Base-by-base conservation (phyloP, 1,140 invertebrate species). In the Drosophila cardini region DNA sequence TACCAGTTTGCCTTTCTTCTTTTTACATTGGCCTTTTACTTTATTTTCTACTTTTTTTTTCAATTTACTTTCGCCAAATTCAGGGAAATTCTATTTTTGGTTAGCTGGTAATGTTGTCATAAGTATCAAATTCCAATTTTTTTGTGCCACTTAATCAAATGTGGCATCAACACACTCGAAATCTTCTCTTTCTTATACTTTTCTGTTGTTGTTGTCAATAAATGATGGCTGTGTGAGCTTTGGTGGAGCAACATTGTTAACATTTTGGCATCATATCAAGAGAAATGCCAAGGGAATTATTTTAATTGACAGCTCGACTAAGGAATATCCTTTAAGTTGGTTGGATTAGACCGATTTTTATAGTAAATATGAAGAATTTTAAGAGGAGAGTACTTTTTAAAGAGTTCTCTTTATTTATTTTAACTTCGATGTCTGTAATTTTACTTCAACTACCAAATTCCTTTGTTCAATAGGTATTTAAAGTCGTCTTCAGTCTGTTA, bases 61-160 rank as follows among this genome's bases (percentile, higher is more conserved):
- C 30, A 0, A 13, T 32, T 43, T 4, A 10, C 13, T 32, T 3
- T 2, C 9, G 32, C 65, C 0, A 26, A 40, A 62, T 42, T 70
- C 65, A 57, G 40, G 50, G 30, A 53, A 30, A 7, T 72, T 52
- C 50, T 70, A 63, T 74, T 63, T 70, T 53, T 52, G 11, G 11
- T 11, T 4, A 38, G 10, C 53, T 57, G 21, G 26, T 21, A 42
- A 45, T n/a, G 52, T 26, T 56, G 58, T 57, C 58, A 40, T 42
- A 48, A 72, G 61, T 72, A 57, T 67, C 56, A 61, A 56, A 67
- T 72, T 72, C 55, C 45, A 46, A 46, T 70, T 70, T 72, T 72
- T 76, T 64, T 34, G n/a, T 76, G 62, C 55, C 69, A 76, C 73
- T 76, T 72, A 61, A 76, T 62, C 69, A 72, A 72, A 76, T 72